Conservation (phyloP, 2,113 vertebrate species). For the Corydoras sp. region DNA sequence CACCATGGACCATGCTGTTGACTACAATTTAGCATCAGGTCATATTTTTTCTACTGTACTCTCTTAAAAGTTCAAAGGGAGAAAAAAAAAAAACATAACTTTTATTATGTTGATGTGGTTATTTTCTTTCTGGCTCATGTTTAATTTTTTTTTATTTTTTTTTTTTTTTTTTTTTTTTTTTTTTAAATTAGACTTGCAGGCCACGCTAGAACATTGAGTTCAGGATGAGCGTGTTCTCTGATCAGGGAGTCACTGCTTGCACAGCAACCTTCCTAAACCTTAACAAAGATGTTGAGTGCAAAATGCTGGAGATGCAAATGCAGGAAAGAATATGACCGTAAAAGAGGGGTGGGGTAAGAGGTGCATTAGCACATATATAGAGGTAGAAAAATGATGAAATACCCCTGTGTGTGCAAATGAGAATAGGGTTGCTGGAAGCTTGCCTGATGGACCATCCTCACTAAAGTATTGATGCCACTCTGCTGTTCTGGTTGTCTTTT, state of each 20-base stretch:
- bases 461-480: neutral
- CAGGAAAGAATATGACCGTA: neutral
- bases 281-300: neutral
- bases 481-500: too few species aligned
- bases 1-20: too few species aligned
- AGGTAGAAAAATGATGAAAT: neutral
- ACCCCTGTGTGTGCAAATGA: neutral
- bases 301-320: neutral
- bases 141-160: too few species aligned
- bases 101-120: too few species aligned
- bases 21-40: too few species aligned
- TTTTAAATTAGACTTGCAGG: too few species aligned
- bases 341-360: neutral
- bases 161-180: too few species aligned
- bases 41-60: too few species aligned
- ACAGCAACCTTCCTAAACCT: neutral
- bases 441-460: neutral
- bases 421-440: neutral
- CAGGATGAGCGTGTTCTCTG: neutral
- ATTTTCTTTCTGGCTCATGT: too few species aligned
- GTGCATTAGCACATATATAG: neutral
- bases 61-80: too few species aligned
- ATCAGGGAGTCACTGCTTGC: neutral
- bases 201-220: neutral
- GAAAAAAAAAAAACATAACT: too few species aligned